These are phyloP conservation scores for Latrodectus geometricus DNA, from an alignment of 1,140 invertebrate species.

Conservation along the genomic window DNA sequence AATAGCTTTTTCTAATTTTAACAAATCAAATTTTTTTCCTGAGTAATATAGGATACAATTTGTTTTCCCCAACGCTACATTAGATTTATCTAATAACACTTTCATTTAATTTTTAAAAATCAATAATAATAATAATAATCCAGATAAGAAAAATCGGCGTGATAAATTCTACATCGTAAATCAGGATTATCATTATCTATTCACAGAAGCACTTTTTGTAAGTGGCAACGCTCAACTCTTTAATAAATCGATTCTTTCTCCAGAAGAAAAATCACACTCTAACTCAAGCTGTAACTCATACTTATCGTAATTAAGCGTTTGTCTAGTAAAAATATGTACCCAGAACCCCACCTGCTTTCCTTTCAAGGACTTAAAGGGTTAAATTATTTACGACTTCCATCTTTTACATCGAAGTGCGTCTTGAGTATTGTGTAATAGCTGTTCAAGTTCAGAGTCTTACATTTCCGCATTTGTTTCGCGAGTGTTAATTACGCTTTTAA, in stretches of 20 bases:
- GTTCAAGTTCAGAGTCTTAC: neutral
- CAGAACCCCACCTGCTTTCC: neutral
- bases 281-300: neutral
- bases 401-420: neutral
- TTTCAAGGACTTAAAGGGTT: neutral
- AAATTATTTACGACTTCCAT: neutral
- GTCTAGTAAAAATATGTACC: neutral
- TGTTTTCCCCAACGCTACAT: too few relatives aligned
- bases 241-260: neutral
- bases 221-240: neutral
- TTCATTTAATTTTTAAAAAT: neutral
- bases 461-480: neutral
- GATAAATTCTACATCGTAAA: neutral
- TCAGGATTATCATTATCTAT: neutral
- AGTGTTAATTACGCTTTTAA: neutral
- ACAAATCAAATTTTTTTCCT: too few relatives aligned
- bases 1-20: too few relatives aligned
- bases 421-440: neutral
- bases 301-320: neutral
- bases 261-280: neutral
- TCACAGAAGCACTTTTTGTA: neutral
- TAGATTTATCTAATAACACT: too few relatives aligned
- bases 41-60: too few relatives aligned
- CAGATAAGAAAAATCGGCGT: neutral
- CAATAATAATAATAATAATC: neutral